Evolutionary conservation across 2,113 vertebrate species (phyloP), one percentile per base, ranked within the genome.

Genomic region (Misgurnus mizolepis): DNA sequence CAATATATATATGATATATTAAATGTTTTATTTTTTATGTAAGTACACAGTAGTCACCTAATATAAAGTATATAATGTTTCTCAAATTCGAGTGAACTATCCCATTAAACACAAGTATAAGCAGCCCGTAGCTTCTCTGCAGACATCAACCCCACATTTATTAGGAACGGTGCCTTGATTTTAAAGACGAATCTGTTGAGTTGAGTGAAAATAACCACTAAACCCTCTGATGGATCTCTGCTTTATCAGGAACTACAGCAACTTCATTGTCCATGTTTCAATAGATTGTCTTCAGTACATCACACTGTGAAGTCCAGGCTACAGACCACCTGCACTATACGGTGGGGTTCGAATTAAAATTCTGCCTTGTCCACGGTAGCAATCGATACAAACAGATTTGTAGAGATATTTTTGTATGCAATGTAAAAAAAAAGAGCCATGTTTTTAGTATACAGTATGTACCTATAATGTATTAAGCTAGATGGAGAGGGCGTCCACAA

Each of bases 271-370:
- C 58, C 62, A 45, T 66, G 70, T 68, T 74, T 67, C 7, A 15
- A 58, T 64, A 66, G 56, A 69, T 65, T 58, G 45, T 78, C 55
- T 68, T n/a, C 15, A 72, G 70, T 71, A 85, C 78, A 62, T 58
- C 80, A 80, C 86, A 85, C 80, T 86, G 86, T 87, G 86, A 87
- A 87, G 81, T 72, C 62, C 11, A 11, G 62, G 65, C 64, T 73
- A 76, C 73, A 56, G 60, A 45, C 17, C 61, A 43, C 72, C 49
- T 34, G 27, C 79, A 71, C 45, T 56, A 49, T 50, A 39, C 6
- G 61, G 53, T 43, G 78, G 66, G 62, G 62, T 78, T 80, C 56
- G 8, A 55, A 79, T 77, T 79, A 55, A 58, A 61, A 27, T 56
- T 62, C 68, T 83, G 80, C 80, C 84, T 83, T 80, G 58, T 78